phyloP scores from a whole-genome alignment of 1,140 invertebrate genomes.

The Manduca sexta region DNA sequence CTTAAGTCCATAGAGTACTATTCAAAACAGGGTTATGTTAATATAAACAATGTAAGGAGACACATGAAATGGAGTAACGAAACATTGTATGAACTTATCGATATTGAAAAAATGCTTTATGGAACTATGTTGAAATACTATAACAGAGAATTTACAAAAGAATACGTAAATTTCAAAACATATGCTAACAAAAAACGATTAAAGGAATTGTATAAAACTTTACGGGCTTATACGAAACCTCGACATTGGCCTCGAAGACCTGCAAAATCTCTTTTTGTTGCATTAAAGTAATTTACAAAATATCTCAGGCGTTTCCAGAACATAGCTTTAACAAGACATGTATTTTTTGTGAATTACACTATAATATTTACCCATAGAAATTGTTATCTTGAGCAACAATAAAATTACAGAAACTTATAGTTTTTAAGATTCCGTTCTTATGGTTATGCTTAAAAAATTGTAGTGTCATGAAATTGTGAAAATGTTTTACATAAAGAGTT shows the following conservation, averaged over 20 bases:
- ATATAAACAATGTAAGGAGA: constrained; percentile 21
- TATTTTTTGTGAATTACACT: too few species aligned
- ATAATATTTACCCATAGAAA: too few species aligned
- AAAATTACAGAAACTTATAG: background rate
- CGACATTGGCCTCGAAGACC: constrained; percentile 21
- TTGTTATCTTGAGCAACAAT: too few species aligned
- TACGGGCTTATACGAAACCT: constrained; percentile 16
- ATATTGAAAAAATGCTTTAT: constrained; percentile 19
- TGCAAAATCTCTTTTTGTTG: background rate
- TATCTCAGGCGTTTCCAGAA: too few species aligned
- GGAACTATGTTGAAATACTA: constrained; percentile 26
- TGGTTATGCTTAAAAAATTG: too few species aligned
- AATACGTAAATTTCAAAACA: constrained; percentile 40
- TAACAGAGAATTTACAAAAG: constrained; percentile 24
- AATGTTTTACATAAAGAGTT: background rate
- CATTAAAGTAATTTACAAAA: background rate
- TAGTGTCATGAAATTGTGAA: background rate
- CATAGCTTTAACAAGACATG: too few species aligned
- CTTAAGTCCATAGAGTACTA: constrained; percentile 28
- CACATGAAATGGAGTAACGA: constrained; percentile 23
- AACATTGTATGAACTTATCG: constrained; percentile 16
- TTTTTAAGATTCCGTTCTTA: background rate
- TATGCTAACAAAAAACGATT: constrained; percentile 22
- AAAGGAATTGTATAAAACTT: constrained; percentile 16
- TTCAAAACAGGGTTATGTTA: constrained; percentile 23